Evolutionary conservation across 2,888 invertebrate species (phyloP).

Genomic region (Watsonalla cultraria): DNA sequence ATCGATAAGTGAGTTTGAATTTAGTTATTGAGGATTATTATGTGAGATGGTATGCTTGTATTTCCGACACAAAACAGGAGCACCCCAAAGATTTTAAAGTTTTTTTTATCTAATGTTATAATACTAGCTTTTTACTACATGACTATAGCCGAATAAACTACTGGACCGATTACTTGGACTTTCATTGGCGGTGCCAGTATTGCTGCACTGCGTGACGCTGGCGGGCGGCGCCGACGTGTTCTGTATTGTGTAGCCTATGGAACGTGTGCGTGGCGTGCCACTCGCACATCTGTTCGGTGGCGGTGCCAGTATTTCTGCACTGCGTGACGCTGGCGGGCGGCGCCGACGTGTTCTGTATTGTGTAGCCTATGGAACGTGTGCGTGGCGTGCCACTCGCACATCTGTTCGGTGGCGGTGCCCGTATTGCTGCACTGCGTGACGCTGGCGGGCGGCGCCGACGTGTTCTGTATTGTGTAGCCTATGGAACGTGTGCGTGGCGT

Average conservation of each 20-base stretch:
- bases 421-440: slow-evolving; percentile 90
- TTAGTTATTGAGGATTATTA: background rate
- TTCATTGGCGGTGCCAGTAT: slow-evolving; percentile 92
- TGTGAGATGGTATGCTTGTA: too few relatives aligned
- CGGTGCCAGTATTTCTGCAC: slow-evolving; percentile 95
- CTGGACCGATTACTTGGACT: too few relatives aligned
- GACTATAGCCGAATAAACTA: too few relatives aligned
- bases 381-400: slow-evolving; percentile 95
- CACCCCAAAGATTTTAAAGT: too few relatives aligned
- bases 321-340: slow-evolving; percentile 83
- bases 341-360: background rate
- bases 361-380: slow-evolving; percentile 96
- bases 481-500: slow-evolving; percentile 95
- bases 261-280: slow-evolving; percentile 93
- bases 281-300: slow-evolving; percentile 95
- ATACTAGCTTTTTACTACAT: too few relatives aligned
- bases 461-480: slow-evolving; percentile 76
- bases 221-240: background rate
- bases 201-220: slow-evolving; percentile 94
- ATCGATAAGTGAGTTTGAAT: slow-evolving; percentile 87
- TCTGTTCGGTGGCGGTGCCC: slow-evolving; percentile 94
- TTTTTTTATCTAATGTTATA: too few relatives aligned
- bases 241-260: slow-evolving; percentile 90
- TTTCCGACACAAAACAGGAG: too few relatives aligned
- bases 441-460: background rate